phyloP scores from a whole-genome alignment of 2,113 vertebrate species.

The Onychostoma macrolepis region DNA sequence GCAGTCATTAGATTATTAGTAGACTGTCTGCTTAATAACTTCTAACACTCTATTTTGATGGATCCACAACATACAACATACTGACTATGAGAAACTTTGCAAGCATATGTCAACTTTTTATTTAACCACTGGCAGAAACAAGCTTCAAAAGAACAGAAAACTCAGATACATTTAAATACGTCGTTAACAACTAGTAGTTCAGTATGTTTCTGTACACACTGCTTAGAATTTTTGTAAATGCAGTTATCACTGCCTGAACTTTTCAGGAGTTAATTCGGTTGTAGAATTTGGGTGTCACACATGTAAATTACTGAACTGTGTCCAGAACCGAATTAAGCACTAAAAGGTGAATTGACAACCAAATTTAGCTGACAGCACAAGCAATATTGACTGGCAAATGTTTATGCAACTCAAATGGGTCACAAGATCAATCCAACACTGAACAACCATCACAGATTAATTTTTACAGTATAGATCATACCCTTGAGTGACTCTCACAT shows the following conservation, averaged over 20 bases:
- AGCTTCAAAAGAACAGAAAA: not conserved
- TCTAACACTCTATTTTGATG: no score
- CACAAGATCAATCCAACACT: not conserved
- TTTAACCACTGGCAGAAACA: not conserved
- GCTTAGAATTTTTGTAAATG: not conserved
- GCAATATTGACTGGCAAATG: not conserved
- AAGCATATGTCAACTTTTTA: no score
- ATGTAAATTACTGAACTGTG: no score
- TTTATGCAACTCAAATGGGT: not conserved
- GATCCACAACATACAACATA: no score
- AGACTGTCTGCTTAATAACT: no score
- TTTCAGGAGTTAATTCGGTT: not conserved
- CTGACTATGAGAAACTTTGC: no score
- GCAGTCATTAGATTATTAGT: no score
- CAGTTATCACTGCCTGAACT: no score
- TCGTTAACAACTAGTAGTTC: not conserved
- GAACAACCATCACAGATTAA: not conserved
- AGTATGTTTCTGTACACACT: not conserved
- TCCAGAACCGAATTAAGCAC: not conserved
- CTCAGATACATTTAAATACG: not conserved
- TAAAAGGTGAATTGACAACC: not conserved
- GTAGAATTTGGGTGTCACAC: no score
- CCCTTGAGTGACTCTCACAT: not conserved
- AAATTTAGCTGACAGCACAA: not conserved
- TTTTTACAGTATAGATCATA: not conserved